Evolutionary conservation across 2,113 vertebrate species (phyloP), one percentile per base, ranked within the genome.

Genomic region (Catharus bicknelli): DNA sequence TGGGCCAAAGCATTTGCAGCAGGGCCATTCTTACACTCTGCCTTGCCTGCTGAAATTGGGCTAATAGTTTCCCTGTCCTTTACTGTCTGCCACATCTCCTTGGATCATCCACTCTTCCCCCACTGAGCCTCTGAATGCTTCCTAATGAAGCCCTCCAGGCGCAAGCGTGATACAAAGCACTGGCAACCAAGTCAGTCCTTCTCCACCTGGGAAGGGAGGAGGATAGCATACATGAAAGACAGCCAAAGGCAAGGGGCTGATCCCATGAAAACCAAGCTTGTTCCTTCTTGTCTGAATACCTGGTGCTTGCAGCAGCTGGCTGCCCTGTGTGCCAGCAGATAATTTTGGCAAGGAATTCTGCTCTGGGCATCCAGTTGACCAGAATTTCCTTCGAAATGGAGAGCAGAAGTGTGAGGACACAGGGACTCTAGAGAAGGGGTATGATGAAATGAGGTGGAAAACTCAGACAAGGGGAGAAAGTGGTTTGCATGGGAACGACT

Each of bases 231-330:
- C 18, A 11, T 26, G 53, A 76, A 69, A 36, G 29, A 51, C 29
- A 94, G 91, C 78, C 43, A 51, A 85, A 51, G 43, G 63, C 68
- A 83, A 95, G 64, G 57, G 64, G 40, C 76, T 83, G 69, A 94
- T 48, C 83, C 88, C 64, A 57, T 27, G 59, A 88, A 90, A 94
- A 83, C 22, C 32, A 67, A 72, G 82, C 91, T 72, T 92, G 85
- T 91, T 90, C 45, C 40, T 93, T 96, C 93, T 91, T 91, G 93
- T 53, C 87, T 42, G 68, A 86, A 81, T 83, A 51, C n/a, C 45
- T 38, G 79, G 48, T 2, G 2, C 73, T 88, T 20, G 6, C 48
- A 83, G 91, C 82, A 93, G 72, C 72, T 80, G 85, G 57, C 61
- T 80, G 79, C 76, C 48, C 55, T 48, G 43, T 1, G 4, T n/a